These are phyloP conservation scores for Myodes glareolus DNA, from an alignment of 2,113 vertebrate species.

Conservation along the genomic window DNA sequence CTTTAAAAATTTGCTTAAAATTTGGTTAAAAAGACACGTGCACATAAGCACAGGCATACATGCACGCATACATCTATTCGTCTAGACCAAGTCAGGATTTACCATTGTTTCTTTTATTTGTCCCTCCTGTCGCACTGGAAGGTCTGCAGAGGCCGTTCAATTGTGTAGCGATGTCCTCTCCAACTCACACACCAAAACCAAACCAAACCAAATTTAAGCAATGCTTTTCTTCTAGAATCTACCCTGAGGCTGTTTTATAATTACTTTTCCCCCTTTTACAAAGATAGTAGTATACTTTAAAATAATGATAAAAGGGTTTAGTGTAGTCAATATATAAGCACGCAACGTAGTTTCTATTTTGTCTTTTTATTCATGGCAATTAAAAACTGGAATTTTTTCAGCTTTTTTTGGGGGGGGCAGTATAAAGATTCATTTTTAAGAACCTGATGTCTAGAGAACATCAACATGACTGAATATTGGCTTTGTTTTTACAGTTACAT, in stretches of 20 bases:
- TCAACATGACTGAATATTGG: constrained; percentile 67
- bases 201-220: neutral
- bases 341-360: neutral
- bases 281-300: neutral
- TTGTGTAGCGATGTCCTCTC: neutral
- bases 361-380: constrained; percentile 50
- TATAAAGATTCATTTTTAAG: constrained; percentile 82
- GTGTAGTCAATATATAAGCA: neutral
- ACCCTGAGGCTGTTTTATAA: neutral
- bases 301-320: neutral
- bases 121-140: neutral
- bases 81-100: neutral
- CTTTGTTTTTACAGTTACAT: constrained; percentile 85
- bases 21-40: neutral
- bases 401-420: constrained; percentile 80
- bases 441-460: constrained; percentile 69
- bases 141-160: neutral
- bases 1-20: neutral
- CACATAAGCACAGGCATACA: neutral
- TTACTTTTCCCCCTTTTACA: neutral
- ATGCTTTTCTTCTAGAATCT: neutral
- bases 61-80: neutral
- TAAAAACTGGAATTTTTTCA: constrained; percentile 88
- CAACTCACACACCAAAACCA: neutral
- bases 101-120: neutral